A percentile compares a stretch with the other conserved stretches of the same genome.
Conservation (phyloP, 2,797 vertebrate species). For the Pangasius djambal region DNA sequence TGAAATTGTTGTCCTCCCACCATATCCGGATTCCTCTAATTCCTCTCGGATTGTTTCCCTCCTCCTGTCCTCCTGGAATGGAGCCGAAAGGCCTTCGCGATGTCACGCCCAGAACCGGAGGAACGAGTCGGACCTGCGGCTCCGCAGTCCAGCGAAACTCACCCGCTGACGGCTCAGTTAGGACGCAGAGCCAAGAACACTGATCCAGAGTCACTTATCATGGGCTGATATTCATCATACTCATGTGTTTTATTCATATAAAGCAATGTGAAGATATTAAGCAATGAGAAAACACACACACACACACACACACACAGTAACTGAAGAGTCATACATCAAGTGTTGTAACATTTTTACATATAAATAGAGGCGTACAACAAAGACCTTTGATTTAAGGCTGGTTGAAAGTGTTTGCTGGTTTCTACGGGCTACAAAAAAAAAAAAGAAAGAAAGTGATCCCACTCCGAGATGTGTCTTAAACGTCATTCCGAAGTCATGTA, state of each 20-base stretch:
- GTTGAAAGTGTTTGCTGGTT: neutral
- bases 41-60: conserved; percentile 9
- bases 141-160: conserved; percentile 55
- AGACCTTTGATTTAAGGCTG: neutral
- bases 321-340: neutral
- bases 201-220: neutral
- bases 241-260: neutral
- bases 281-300: neutral
- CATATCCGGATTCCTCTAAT: conserved; percentile 27
- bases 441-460: neutral
- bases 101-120: conserved; percentile 62
- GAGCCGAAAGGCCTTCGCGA: conserved; percentile 19
- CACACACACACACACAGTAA: neutral
- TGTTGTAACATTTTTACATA: neutral
- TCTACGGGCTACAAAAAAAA: neutral
- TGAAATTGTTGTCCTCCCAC: conserved; percentile 12
- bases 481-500: no score
- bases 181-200: neutral
- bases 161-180: conserved; percentile 39
- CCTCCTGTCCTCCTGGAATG: conserved; percentile 6
- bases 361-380: neutral
- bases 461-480: neutral
- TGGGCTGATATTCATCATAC: neutral
- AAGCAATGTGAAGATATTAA: neutral
- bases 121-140: conserved; percentile 76